Evolutionary conservation across 1,140 invertebrate species (phyloP).

Genomic region (Ylistrum balloti): DNA sequence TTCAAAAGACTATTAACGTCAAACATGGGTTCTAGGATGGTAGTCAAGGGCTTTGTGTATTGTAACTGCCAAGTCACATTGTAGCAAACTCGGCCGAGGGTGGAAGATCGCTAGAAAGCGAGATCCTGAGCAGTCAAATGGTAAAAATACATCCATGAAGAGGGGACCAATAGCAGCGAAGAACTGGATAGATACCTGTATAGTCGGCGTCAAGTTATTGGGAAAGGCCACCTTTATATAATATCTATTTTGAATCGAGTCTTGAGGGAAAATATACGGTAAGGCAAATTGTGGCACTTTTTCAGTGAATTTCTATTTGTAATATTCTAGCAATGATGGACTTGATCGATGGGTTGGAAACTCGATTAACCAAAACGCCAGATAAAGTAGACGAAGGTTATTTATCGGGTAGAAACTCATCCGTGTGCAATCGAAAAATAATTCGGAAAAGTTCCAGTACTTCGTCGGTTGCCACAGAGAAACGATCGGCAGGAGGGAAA

Average conservation of each 20-base stretch:
- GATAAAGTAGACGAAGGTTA: background rate
- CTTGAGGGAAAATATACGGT: background rate
- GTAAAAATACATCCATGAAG: background rate
- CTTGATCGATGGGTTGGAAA: background rate
- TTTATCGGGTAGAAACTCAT: background rate
- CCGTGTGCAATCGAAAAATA: background rate
- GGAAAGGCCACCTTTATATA: background rate
- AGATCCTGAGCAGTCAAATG: background rate
- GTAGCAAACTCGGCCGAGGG: background rate
- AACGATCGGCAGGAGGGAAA: background rate
- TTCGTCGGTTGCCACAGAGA: background rate
- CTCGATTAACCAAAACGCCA: background rate
- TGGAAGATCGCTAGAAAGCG: background rate
- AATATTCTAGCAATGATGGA: background rate
- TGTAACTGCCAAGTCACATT: background rate
- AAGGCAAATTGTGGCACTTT: background rate
- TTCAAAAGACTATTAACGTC: constrained; percentile 21
- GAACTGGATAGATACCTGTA: background rate
- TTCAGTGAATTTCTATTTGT: background rate
- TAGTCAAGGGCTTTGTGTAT: constrained; percentile 16
- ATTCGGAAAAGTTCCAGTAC: background rate
- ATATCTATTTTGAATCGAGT: background rate
- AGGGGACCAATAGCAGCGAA: background rate
- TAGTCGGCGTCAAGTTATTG: background rate
- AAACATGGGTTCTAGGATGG: background rate